These are phyloP conservation scores for Eulemur macaco DNA, from an alignment of 2,113 vertebrate species.

Conservation along the genomic window DNA sequence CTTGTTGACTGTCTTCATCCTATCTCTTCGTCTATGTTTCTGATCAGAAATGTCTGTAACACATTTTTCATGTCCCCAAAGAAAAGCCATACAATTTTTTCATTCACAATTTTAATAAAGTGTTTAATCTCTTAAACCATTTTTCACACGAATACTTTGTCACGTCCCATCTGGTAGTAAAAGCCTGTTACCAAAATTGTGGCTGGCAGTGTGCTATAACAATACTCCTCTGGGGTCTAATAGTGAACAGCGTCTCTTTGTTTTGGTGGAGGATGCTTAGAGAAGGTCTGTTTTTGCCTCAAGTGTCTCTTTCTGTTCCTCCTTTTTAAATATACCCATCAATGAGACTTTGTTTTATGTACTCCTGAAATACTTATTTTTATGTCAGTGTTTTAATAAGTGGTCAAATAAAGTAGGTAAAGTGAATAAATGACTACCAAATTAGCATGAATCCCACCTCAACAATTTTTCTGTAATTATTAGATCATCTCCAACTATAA, in stretches of 20 bases:
- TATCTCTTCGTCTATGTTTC: neutral
- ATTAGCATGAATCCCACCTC: neutral
- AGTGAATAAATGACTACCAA: slow-evolving; percentile 16
- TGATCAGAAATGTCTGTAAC: neutral
- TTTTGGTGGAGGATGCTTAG: neutral
- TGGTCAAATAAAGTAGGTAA: neutral
- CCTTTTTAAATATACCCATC: neutral
- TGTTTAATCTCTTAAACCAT: neutral
- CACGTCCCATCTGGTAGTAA: neutral
- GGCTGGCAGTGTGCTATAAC: neutral
- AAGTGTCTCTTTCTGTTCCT: neutral
- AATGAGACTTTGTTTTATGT: neutral
- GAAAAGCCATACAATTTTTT: neutral
- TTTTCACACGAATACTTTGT: neutral
- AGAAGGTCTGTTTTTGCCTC: neutral
- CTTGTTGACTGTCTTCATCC: no score
- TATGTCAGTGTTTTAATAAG: neutral
- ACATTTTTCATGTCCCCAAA: neutral
- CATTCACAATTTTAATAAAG: neutral
- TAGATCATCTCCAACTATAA: neutral
- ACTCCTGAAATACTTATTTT: neutral
- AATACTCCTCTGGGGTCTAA: accelerated
- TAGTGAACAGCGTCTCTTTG: neutral
- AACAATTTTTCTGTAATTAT: neutral
- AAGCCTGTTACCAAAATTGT: neutral